Evolutionary conservation across 2,113 vertebrate species (phyloP).

Genomic region (Nothocercus nigrocapillus): DNA sequence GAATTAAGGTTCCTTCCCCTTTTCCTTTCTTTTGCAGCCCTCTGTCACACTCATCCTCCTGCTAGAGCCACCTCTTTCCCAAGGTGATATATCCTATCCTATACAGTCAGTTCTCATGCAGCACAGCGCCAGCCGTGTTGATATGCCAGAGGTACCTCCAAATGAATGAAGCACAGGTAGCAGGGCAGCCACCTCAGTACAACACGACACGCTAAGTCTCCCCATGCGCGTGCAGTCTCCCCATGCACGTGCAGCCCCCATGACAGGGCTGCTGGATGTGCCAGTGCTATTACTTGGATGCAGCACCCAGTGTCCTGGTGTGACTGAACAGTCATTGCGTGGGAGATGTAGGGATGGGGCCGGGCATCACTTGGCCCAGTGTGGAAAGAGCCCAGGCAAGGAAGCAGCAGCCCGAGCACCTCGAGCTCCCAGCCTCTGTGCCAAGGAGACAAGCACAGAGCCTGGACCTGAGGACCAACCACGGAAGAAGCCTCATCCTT

Average conservation of each 20-base stretch:
- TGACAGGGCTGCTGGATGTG: not conserved
- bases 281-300: rapidly evolving
- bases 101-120: not conserved
- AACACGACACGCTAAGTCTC: not conserved
- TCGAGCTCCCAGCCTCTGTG: not conserved
- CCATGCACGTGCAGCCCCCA: not conserved
- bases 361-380: not conserved
- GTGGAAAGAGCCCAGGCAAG: not conserved
- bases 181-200: not conserved
- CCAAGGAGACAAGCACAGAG: not conserved
- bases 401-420: not conserved
- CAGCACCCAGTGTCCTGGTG: not conserved
- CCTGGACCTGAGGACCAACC: not conserved
- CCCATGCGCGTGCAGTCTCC: not conserved
- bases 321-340: rapidly evolving
- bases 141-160: not conserved
- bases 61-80: not conserved
- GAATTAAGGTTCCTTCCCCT: not conserved
- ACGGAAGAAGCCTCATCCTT: not conserved
- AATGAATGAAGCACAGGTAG: not conserved
- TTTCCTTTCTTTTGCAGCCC: not conserved
- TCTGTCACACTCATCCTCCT: rapidly evolving
- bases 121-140: not conserved
- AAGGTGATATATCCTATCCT: not conserved
- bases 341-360: not conserved